Base-by-base conservation (phyloP, 2,797 vertebrate species). In the Luscinia megarhynchos region DNA sequence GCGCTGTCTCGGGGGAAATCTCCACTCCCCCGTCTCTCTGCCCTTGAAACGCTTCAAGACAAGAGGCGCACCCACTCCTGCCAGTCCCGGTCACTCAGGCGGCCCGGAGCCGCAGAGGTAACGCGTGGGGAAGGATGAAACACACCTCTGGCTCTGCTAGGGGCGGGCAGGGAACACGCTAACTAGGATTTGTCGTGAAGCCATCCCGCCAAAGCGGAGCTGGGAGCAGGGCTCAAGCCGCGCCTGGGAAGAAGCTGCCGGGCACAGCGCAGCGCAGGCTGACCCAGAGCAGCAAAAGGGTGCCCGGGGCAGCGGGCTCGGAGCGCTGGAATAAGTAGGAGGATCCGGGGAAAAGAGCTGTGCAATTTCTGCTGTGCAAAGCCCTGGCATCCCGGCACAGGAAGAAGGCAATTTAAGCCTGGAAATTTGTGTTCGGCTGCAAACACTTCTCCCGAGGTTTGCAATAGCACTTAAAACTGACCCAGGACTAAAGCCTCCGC, bases 401-500 rank as follows among this genome's bases (percentile, higher is more conserved):
- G 94, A 95, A 97, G 89, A 58, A 92, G 66, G 87, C 94, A 94
- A 95, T 92, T 96, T 92, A 92, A 95, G 90, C 54, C 63, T 93
- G 81, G 72, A 96, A 89, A 87, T 84, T 57, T 34, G 70, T 61
- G 38, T 90, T 95, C 75, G 61, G 46, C 82, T 87, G 78, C 84
- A 74, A 95, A 80, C 11, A 2, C 14, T 93, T 51, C 58, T 66
- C 64, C 53, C 11, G 50, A 40, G 22, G 55, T 83, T 92, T 80
- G 76, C 69, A 78, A 38, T 1, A 63, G 58, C 11, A 6, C 45
- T 78, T 69, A 57, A 78, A 81, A 53, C 15, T 50, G 76, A 69
- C 26, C 24, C 63, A 13, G 58, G 68, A 94, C 13, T 24, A n/a
- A 68, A 89, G 11, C 15, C 54, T 55, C 30, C 0, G 2, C 40